Evolutionary conservation across 2,888 invertebrate genomes (phyloP), one percentile per base, ranked within the genome.

Genomic region (Microctonus brassicae): DNA sequence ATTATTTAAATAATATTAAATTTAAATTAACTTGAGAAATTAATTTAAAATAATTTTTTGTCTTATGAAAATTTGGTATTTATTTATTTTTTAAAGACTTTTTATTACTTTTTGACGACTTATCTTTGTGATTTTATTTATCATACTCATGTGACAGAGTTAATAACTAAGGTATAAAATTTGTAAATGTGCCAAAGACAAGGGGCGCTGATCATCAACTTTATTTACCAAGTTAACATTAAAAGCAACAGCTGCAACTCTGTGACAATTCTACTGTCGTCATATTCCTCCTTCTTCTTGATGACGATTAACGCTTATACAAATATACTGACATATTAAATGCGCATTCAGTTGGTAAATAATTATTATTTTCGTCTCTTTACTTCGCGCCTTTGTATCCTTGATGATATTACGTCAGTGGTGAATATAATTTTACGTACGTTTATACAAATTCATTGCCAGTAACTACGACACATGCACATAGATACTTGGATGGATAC

Each of bases 281-380:
- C 47, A 36, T 17, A 47, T 66, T 33, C 13, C 34, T 34, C n/a
- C n/a, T n/a, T 26, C 39, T 33, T 7, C 24, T n/a, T n/a, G n/a
- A n/a, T 36, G 29, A 47, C 57, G 24, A 36, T 29, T 33, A 17
- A 34, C 29, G 22, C 52, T 34, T 34, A 26, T 13, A 34, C 11
- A 34, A 29, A 17, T 47, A 7, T 0, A 20, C 47, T 20, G 1
- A 20, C 17, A 7, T 4, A 10, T 36, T n/a, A 20, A 60, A 60
- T 24, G 60, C 20, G 20, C 17, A 33, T 60, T 60, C 20, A 24
- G 53, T 52, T 53, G 36, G 61, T 42, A 24, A 29, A 72, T 55
- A 68, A 71, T 74, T 70, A 76, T 75, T 75, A 77, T 76, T 72
- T 76, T 75, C 53, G 76, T n/a, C n/a, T 61, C 68, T 33, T 60